phyloP scores from a whole-genome alignment of 2,797 vertebrate genomes.

The Prionace glauca region DNA sequence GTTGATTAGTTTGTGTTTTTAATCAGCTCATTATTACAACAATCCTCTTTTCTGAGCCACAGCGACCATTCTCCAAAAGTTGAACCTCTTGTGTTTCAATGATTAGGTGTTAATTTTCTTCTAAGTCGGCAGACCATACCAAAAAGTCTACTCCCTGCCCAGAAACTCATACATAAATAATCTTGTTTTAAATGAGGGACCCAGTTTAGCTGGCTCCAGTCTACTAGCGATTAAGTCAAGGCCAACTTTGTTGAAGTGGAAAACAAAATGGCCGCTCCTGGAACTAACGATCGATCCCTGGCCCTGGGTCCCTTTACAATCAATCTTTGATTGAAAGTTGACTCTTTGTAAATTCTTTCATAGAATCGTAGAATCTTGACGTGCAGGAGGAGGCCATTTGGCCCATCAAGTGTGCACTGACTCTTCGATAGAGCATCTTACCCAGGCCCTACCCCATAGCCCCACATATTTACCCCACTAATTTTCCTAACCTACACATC shows the following conservation, averaged over 20 bases:
- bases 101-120: not conserved
- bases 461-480: too few relatives aligned
- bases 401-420: too few relatives aligned
- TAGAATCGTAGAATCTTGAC: not conserved
- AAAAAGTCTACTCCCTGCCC: not conserved
- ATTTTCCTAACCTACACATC: too few relatives aligned
- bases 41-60: not conserved
- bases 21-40: not conserved
- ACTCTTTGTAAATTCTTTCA: not conserved
- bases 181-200: not conserved
- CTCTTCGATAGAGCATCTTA: too few relatives aligned
- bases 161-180: not conserved
- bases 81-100: not conserved
- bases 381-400: too few relatives aligned
- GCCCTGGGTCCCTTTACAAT: not conserved
- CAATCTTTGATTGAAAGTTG: not conserved
- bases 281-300: not conserved
- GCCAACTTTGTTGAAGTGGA: not conserved
- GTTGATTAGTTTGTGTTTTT: not conserved
- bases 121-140: not conserved
- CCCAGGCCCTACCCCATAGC: too few relatives aligned
- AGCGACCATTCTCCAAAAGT: not conserved
- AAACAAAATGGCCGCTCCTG: not conserved
- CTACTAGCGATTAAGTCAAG: not conserved
- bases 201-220: not conserved